Conservation (phyloP, 2,113 vertebrate genomes). For the Pterophyllum scalare region DNA sequence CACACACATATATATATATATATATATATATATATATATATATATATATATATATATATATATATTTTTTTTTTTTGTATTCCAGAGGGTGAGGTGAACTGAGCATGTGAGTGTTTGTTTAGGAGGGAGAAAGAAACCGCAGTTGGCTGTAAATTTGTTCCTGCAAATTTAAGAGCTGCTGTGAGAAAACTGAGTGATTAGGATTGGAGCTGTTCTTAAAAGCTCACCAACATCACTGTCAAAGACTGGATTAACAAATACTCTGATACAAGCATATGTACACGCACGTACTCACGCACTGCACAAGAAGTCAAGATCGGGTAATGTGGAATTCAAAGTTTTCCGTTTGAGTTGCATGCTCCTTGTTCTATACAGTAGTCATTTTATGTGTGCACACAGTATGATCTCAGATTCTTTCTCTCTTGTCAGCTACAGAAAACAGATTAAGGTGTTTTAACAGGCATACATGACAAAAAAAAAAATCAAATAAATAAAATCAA, state of each 20-base stretch:
- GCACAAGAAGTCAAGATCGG: not conserved
- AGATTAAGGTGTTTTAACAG: not conserved
- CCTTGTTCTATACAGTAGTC: slow-evolving; percentile 42
- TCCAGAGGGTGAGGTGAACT: not conserved
- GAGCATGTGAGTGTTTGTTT: slow-evolving; percentile 20
- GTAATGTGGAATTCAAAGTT: slow-evolving; percentile 4
- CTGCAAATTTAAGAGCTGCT: slow-evolving; percentile 40
- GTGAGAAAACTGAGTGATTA: slow-evolving; percentile 24
- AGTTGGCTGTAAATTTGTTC: slow-evolving; percentile 21
- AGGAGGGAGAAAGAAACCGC: slow-evolving; percentile 21
- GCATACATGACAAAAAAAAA: not conserved
- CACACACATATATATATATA: not conserved
- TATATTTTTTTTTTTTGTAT: too few relatives aligned
- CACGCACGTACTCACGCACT: not conserved
- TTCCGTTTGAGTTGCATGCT: slow-evolving; percentile 79
- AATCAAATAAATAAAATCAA: not conserved
- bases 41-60: too few relatives aligned
- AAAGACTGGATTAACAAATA: slow-evolving; percentile 42
- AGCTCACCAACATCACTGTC: slow-evolving; percentile 46
- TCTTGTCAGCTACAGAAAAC: slow-evolving; percentile 17
- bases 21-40: too few relatives aligned
- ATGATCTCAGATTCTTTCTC: not conserved
- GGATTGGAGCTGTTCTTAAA: slow-evolving; percentile 50
- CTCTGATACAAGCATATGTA: slow-evolving; percentile 27
- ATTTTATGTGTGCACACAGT: not conserved